Conservation (phyloP, 1,140 invertebrate species). For the Drosophila azteca region DNA sequence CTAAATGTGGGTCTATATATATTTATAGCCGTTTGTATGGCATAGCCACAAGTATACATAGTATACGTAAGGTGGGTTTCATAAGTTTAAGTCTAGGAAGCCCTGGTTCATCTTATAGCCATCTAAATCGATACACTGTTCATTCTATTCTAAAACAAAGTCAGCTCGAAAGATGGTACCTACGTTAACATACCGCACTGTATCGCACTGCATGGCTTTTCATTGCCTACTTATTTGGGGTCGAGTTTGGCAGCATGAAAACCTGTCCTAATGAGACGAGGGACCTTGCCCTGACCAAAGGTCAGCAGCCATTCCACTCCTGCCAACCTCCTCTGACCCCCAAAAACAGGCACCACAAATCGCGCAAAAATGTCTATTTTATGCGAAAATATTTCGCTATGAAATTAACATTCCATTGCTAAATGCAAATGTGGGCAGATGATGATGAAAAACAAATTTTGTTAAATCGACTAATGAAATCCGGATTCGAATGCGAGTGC, state of each 20-base stretch:
- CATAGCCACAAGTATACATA: too few relatives aligned
- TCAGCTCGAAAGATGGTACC: too few relatives aligned
- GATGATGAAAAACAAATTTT: conserved; percentile 33
- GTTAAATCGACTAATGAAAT: conserved; percentile 36
- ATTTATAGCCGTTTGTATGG: too few relatives aligned
- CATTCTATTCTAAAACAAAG: too few relatives aligned
- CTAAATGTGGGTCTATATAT: not conserved
- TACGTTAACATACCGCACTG: not conserved
- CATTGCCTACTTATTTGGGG: conserved; percentile 30
- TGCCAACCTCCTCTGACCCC: conserved; percentile 9
- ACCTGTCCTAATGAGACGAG: conserved; percentile 1
- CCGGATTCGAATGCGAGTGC: conserved; percentile 12
- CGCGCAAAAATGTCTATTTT: conserved; percentile 9
- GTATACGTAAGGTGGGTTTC: not conserved
- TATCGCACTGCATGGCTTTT: not conserved
- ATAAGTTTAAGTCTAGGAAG: not conserved
- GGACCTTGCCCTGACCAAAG: not conserved
- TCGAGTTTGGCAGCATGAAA: not conserved
- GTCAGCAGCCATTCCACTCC: not conserved
- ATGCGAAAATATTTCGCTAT: conserved; percentile 19
- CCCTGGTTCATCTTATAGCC: too few relatives aligned
- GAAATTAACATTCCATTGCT: conserved; percentile 39
- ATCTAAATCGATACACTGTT: too few relatives aligned
- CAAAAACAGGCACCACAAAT: conserved; percentile 7
- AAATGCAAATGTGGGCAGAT: conserved; percentile 8